Evolutionary conservation across 2,113 vertebrate genomes (phyloP), one percentile per base, ranked within the genome.

Genomic region (Casuarius casuarius): DNA sequence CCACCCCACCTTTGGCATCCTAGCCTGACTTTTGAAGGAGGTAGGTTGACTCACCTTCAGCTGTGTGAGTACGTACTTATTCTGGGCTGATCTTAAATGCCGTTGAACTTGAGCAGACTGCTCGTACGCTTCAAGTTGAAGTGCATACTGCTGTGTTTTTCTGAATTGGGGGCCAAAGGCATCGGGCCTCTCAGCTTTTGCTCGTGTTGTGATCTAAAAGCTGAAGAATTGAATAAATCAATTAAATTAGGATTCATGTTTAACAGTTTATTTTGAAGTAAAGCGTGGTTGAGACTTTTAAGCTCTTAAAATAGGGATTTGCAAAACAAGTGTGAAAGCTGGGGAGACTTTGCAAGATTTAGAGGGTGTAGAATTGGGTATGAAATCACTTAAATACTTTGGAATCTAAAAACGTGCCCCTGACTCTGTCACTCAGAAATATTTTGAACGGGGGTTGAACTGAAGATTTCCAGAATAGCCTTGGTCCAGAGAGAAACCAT

Each of bases 201-300:
- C 35, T 46, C 12, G 2, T 14, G 26, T 29, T 63, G 49, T 13
- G 5, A 84, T 46, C 48, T 72, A 44, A 81, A 83, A 88, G 5
- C 22, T 40, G 61, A 84, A 29, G 28, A 71, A 54, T 33, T 8
- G 18, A 62, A 85, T 70, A 73, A 49, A 67, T 65, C 35, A 78
- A 87, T 76, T 72, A 46, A 35, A 71, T 74, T 65, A 90, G 21
- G 18, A 52, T 79, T 68, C 1, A 3, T 51, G 46, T 71, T 87
- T 76, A 70, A 42, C 40, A 42, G 62, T 76, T 91, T 62, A 29
- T 87, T 92, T 94, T 86, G 58, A 94, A 91, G 59, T 59, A 83
- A 75, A 88, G 56, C 7, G 4, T 35, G 38, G 46, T 82, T 9
- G 51, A 86, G 56, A 44, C 44, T 31, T 85, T 75, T 29, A 58